Evolutionary conservation across 2,888 invertebrate species (phyloP), one percentile per base, ranked within the genome.

Genomic region (Acronicta psi): DNA sequence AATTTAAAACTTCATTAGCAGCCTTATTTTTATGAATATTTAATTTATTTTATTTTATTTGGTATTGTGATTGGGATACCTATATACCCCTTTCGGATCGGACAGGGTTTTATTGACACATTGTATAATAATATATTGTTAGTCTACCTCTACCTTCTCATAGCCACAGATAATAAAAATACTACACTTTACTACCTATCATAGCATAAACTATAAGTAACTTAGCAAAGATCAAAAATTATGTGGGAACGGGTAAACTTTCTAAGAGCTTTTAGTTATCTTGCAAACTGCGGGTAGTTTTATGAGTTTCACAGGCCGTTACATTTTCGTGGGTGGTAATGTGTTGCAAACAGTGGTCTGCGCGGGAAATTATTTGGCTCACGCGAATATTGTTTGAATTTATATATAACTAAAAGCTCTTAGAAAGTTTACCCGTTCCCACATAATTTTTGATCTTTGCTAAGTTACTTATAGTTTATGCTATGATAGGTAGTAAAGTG

Each of bases 231-330:
- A 23, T 23, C n/a, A 23, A 41, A 41, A 23, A 41, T 16, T 23
- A 23, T 23, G n/a, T 20, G 23, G 41, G 9, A 41, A 41, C 18
- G 17, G 18, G 38, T 10, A 31, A 31, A 23, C 20, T 41, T 6
- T 20, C 11, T 41, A n/a, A 20, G 40, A 11, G 7, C 40, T 18
- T 41, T 41, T 20, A 20, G 23, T 23, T 42, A 42, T 20, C 20
- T 43, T 43, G n/a, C 14, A n/a, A 42, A n/a, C 23, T 23, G 25
- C 25, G 23, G 13, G 14, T 25, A 42, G 42, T 29, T 43, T 25
- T 43, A 43, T 43, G 43, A 25, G 25, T 43, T 43, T 29, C 16
- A 9, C 10, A 16, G 14, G 43, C 43, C 11, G 16, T 42, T 42
- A 42, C 16, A 43, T 42, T 42, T 6, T 14, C 25, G 16, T 23